Percentiles rank a stretch among this genome's conserved stretches.
Conservation (phyloP, 2,113 vertebrate species). For the Meles meles region DNA sequence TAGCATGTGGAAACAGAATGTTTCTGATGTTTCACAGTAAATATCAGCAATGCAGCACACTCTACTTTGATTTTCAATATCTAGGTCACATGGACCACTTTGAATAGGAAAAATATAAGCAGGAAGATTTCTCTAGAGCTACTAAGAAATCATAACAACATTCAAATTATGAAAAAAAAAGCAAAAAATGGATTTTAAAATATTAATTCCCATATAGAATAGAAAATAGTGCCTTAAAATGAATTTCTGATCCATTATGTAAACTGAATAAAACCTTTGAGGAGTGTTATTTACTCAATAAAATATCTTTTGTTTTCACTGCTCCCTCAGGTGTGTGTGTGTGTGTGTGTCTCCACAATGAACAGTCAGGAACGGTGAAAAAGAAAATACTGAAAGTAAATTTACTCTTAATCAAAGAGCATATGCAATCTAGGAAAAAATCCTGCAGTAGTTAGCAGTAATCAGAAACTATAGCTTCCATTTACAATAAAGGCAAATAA, state of each 20-base stretch:
- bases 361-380: slow-evolving; percentile 9
- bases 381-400: slow-evolving; percentile 45
- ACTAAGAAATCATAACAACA: slow-evolving; percentile 36
- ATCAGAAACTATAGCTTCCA: slow-evolving; percentile 36
- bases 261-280: slow-evolving; percentile 15
- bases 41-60: slow-evolving; percentile 76
- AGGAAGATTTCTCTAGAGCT: slow-evolving; percentile 58
- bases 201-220: neutral
- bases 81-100: slow-evolving; percentile 73
- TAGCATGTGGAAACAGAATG: slow-evolving; percentile 69
- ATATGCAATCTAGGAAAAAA: slow-evolving; percentile 5
- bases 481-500: slow-evolving; percentile 47
- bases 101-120: slow-evolving; percentile 47
- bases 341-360: neutral
- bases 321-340: neutral
- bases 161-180: neutral
- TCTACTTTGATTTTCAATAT: slow-evolving; percentile 76
- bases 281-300: slow-evolving; percentile 44
- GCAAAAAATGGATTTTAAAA: slow-evolving; percentile 20
- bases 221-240: neutral
- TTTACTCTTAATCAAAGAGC: slow-evolving; percentile 14
- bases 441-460: neutral
- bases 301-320: slow-evolving; percentile 52
- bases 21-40: slow-evolving; percentile 69
- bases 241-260: slow-evolving; percentile 22